These are phyloP conservation scores for Dryobota labecula DNA, from an alignment of 2,888 invertebrate genomes.

Conservation along the genomic window DNA sequence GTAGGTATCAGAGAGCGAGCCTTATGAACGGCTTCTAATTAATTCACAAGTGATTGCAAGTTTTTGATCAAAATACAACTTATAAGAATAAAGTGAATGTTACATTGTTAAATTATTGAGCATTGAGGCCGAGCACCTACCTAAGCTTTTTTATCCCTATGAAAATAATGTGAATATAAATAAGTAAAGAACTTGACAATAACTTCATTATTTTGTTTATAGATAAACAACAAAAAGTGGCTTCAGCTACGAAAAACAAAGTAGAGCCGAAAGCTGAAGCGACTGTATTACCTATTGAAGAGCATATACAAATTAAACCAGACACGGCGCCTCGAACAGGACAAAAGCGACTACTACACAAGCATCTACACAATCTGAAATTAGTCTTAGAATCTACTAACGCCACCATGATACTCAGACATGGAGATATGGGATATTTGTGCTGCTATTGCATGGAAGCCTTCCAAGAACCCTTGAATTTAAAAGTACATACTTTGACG, in stretches of 20 bases:
- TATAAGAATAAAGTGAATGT: background rate
- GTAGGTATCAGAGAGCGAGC: too few relatives aligned
- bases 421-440: constrained; percentile 71
- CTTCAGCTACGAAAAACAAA: constrained; percentile 22
- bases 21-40: background rate
- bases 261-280: constrained; percentile 17
- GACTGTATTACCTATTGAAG: background rate
- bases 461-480: constrained; percentile 69
- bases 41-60: background rate
- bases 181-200: constrained; percentile 11
- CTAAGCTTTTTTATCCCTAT: background rate
- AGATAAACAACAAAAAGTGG: constrained; percentile 34
- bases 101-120: background rate
- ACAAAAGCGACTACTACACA: constrained; percentile 14
- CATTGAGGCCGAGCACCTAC: too few relatives aligned
- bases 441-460: constrained; percentile 74
- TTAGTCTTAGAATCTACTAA: constrained; percentile 44
- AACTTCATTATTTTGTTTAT: constrained; percentile 48
- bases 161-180: background rate
- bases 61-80: background rate
- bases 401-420: constrained; percentile 42
- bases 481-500: constrained; percentile 74
- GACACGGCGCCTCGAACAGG: constrained; percentile 1
- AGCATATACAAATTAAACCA: background rate
- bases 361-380: constrained; percentile 45